Evolutionary conservation across 2,113 vertebrate genomes (phyloP).

Genomic region (Nothoprocta pentlandii): DNA sequence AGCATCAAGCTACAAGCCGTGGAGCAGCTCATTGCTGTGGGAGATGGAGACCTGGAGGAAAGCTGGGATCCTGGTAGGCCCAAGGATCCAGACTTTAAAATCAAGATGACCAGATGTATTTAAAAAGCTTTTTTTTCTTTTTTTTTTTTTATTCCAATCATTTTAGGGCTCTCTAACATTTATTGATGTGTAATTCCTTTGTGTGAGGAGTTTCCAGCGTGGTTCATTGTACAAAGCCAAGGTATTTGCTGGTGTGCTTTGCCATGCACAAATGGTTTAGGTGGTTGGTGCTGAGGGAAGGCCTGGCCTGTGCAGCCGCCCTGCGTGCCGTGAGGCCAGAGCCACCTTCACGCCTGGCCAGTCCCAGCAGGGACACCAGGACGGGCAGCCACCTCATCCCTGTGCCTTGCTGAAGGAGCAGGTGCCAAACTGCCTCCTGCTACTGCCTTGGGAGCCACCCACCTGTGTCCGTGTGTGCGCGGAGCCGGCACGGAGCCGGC

Average conservation of each 20-base stretch:
- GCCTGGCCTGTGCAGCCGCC: neutral
- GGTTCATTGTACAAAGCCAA: neutral
- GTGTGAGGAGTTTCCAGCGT: neutral
- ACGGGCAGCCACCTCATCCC: neutral
- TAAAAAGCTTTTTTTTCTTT: neutral
- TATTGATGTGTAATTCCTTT: neutral
- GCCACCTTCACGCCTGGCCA: rapidly evolving
- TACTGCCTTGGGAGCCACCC: conserved; percentile 35
- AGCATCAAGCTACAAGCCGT: neutral
- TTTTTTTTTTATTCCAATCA: neutral
- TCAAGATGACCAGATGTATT: neutral
- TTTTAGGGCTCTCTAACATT: neutral
- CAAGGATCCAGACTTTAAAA: neutral
- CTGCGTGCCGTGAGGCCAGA: neutral
- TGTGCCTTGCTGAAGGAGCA: neutral
- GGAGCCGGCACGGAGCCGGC: conserved; percentile 1
- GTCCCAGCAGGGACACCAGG: neutral
- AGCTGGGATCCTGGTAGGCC: neutral
- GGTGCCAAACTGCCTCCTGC: conserved; percentile 18
- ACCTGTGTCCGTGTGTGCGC: conserved; percentile 33
- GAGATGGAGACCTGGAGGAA: neutral
- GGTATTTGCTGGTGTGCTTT: neutral
- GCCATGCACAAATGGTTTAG: neutral
- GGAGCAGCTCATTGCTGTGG: neutral
- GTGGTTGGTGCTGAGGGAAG: neutral